Evolutionary conservation across 2,888 invertebrate genomes (phyloP).

Genomic region (Philaethria dido): DNA sequence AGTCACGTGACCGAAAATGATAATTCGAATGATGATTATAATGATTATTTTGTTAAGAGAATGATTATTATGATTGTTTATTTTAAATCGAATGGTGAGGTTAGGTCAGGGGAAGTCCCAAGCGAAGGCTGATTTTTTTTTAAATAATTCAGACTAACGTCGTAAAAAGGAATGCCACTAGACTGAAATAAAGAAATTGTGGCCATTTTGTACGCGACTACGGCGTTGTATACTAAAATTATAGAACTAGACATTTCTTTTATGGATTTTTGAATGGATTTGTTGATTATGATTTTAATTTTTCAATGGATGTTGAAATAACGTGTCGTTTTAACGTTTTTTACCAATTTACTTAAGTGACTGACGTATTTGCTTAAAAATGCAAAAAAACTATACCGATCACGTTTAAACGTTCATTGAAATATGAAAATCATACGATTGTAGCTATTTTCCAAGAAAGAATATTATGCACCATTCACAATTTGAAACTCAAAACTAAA

Average conservation of each 20-base stretch:
- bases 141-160: conserved; percentile 30
- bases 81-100: not conserved
- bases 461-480: not conserved
- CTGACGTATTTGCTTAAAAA: not conserved
- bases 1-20: not conserved
- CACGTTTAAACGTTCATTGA: not conserved
- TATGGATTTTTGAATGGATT: not conserved
- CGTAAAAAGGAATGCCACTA: conserved; percentile 42
- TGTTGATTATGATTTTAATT: conserved; percentile 9
- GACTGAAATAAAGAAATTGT: conserved; percentile 47
- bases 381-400: not conserved
- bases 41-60: not conserved
- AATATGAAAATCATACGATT: not conserved
- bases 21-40: not conserved
- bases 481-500: conserved; percentile 1
- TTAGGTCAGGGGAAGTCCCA: conserved; percentile 29
- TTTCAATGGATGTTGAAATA: not conserved
- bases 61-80: conserved; percentile 5
- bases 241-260: conserved; percentile 13
- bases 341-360: not conserved
- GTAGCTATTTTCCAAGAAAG: not conserved
- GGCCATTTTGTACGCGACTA: conserved; percentile 27
- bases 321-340: not conserved
- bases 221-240: conserved; percentile 18
- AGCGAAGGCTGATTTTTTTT: conserved; percentile 70